A percentile compares a stretch with the other conserved stretches of the same genome.
These are phyloP conservation scores for Tenualosa ilisha DNA, from an alignment of 2,797 vertebrate species.

Conservation along the genomic window DNA sequence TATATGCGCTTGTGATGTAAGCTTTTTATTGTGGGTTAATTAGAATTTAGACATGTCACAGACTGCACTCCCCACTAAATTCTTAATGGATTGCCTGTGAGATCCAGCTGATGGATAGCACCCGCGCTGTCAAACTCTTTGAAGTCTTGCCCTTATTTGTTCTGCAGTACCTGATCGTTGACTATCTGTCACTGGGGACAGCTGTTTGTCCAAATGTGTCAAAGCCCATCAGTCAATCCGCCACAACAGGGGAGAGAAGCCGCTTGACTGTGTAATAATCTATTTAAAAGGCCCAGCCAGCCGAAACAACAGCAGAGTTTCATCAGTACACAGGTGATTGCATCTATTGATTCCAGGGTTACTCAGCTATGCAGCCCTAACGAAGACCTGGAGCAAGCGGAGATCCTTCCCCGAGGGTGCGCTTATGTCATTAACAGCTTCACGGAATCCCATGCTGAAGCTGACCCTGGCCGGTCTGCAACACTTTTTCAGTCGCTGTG, in stretches of 20 bases:
- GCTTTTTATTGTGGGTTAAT: background rate
- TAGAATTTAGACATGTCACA: background rate
- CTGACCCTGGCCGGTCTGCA: background rate
- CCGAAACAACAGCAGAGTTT: conserved; percentile 33
- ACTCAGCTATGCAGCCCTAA: background rate
- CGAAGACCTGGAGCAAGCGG: background rate
- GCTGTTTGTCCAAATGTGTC: conserved; percentile 48
- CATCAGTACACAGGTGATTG: conserved; percentile 35
- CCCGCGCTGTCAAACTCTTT: conserved; percentile 38
- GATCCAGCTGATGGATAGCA: conserved; percentile 42
- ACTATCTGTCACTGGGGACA: conserved; percentile 47
- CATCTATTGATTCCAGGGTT: conserved; percentile 35
- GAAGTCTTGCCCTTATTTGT: conserved; percentile 49
- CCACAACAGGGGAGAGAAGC: conserved; percentile 20
- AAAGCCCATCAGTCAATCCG: conserved; percentile 37
- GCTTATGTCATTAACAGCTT: conserved; percentile 12
- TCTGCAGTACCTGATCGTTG: conserved; percentile 35
- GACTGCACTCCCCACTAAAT: conserved; percentile 29
- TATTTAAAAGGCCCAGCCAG: conserved; percentile 43
- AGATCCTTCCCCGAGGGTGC: background rate
- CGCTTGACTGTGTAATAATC: conserved; percentile 29
- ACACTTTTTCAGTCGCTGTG: background rate
- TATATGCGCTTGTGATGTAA: background rate
- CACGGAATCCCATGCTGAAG: background rate
- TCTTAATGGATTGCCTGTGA: conserved; percentile 38